Conservation (phyloP, 2,113 vertebrate species). For the Notechis scutatus region DNA sequence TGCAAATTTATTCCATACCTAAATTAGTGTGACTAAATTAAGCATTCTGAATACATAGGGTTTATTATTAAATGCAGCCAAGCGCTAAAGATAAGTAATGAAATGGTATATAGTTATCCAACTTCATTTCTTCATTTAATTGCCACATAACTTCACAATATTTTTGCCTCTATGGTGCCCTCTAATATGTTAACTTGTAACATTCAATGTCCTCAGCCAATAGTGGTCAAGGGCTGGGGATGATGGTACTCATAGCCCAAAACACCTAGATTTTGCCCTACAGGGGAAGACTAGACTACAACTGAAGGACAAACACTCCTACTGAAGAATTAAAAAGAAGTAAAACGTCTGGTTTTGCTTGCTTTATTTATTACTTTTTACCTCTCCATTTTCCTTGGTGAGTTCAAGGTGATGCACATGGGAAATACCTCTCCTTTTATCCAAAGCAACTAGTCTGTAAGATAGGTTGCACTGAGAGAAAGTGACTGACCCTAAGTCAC, state of each 20-base stretch:
- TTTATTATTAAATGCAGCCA: background rate
- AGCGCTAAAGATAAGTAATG: background rate
- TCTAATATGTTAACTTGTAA: background rate
- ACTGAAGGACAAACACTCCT: background rate
- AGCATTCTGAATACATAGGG: background rate
- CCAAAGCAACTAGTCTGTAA: background rate
- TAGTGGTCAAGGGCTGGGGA: background rate
- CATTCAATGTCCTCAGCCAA: background rate
- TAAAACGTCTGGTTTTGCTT: background rate
- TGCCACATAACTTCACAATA: background rate
- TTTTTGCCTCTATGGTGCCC: background rate
- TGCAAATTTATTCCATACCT: background rate
- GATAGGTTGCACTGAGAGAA: background rate
- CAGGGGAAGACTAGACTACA: background rate
- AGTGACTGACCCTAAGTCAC: background rate
- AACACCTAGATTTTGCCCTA: background rate
- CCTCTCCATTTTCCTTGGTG: background rate
- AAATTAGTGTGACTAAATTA: background rate
- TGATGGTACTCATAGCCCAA: background rate
- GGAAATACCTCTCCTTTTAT: background rate
- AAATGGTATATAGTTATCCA: background rate
- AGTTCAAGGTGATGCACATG: background rate
- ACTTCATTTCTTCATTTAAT: background rate
- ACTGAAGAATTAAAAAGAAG: constrained; percentile 16
- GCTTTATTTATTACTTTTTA: background rate